These are phyloP conservation scores for Caenorhabditis remanei DNA, from an alignment of 1,140 invertebrate species.

Conservation along the genomic window DNA sequence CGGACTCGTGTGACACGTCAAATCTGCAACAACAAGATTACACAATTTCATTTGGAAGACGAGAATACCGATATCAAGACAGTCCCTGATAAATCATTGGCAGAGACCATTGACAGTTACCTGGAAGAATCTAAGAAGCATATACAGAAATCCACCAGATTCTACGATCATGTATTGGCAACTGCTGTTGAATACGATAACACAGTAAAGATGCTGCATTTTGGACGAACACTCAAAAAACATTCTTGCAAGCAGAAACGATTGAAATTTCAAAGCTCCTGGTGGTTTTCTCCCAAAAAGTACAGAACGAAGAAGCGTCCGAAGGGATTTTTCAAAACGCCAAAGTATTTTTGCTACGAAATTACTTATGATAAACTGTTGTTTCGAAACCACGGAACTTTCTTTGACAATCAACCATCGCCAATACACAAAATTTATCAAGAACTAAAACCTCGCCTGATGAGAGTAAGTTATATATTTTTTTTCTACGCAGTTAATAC, in stretches of 20 bases:
- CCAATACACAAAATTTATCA: too few relatives aligned
- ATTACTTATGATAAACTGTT: too few relatives aligned
- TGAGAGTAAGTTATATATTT: not conserved
- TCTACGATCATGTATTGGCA: not conserved
- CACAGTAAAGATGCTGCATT: not conserved
- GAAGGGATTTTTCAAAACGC: too few relatives aligned
- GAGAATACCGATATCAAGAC: not conserved
- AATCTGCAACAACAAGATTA: not conserved
- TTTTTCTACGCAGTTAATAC: not conserved
- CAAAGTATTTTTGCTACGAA: too few relatives aligned
- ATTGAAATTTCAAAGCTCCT: not conserved
- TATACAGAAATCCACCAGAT: not conserved
- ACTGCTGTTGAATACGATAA: constrained; percentile 6
- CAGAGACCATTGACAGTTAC: not conserved
- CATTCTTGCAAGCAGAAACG: constrained; percentile 23
- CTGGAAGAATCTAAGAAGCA: not conserved
- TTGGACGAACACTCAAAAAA: not conserved
- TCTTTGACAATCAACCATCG: too few relatives aligned
- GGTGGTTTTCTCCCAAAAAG: not conserved
- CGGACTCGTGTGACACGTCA: constrained; percentile 17
- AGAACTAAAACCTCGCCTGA: not conserved
- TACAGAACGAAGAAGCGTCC: too few relatives aligned
- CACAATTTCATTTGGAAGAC: not conserved
- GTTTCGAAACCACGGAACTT: too few relatives aligned
- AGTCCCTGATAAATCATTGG: not conserved